Evolutionary conservation across 2,113 vertebrate species (phyloP).

Genomic region (Archilochus colubris): DNA sequence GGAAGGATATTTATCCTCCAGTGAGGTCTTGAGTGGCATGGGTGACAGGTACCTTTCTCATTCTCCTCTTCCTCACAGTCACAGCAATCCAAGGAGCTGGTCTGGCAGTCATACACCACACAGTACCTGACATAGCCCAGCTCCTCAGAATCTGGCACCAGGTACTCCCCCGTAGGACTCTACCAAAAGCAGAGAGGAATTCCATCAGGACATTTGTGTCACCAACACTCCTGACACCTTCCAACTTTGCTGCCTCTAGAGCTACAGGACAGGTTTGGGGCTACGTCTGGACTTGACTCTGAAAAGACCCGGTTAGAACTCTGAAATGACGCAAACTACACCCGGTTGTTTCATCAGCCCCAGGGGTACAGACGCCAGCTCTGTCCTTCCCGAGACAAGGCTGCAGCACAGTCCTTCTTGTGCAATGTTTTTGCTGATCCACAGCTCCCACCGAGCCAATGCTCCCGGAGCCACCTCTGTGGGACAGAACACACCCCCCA

Average conservation of each 20-base stretch:
- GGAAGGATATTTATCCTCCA: background rate
- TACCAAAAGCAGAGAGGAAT: slow-evolving; percentile 53
- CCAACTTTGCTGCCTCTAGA: background rate
- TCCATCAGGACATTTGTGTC: background rate
- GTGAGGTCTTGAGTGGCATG: background rate
- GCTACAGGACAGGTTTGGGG: background rate
- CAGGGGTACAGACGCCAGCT: background rate
- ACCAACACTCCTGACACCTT: background rate
- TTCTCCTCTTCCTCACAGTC: background rate
- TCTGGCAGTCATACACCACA: slow-evolving; percentile 84
- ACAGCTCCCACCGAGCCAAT: background rate
- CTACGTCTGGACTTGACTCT: accelerated
- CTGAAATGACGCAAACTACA: background rate
- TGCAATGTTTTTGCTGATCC: background rate
- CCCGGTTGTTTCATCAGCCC: background rate
- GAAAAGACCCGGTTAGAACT: background rate
- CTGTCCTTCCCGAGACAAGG: background rate
- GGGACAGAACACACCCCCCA: background rate
- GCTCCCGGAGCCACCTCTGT: background rate
- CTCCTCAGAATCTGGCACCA: slow-evolving; percentile 77
- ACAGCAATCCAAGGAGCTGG: slow-evolving; percentile 34
- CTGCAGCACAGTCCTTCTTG: background rate
- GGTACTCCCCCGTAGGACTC: slow-evolving; percentile 67
- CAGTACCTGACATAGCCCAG: slow-evolving; percentile 80
- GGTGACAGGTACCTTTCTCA: background rate